Percentiles rank a stretch among this genome's conserved stretches.
Evolutionary conservation across 2,797 vertebrate species (phyloP).

Genomic region (Antrozous pallidus): DNA sequence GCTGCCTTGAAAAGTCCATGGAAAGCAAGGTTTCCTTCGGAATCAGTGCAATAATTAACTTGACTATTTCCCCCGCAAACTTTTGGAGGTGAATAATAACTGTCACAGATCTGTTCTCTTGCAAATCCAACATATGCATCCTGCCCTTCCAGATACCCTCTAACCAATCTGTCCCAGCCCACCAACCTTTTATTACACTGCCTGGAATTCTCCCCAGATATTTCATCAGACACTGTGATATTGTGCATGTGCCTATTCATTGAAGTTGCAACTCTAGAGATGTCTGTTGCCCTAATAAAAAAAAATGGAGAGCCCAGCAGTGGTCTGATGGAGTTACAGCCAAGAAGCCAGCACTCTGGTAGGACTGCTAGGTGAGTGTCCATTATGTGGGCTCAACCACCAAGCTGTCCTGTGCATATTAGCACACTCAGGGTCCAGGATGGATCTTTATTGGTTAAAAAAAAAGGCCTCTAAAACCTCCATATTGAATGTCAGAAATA

Average conservation of each 20-base stretch:
- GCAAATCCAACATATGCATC: not conserved
- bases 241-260: not conserved
- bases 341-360: not conserved
- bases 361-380: accelerated
- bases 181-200: not conserved
- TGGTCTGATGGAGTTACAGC: not conserved
- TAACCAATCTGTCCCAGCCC: not conserved
- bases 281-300: not conserved
- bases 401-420: accelerated
- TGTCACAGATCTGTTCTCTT: not conserved
- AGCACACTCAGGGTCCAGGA: not conserved
- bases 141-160: not conserved
- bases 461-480: not conserved
- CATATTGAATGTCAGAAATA: not conserved
- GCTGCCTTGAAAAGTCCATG: not conserved
- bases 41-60: not conserved
- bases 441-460: not conserved
- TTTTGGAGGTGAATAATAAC: not conserved
- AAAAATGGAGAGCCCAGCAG: accelerated
- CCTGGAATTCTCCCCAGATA: not conserved
- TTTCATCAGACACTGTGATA: not conserved
- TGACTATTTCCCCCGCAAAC: not conserved
- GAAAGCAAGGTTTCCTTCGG: not conserved
- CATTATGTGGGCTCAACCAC: not conserved
- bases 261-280: not conserved